Evolutionary conservation across 92 coral and sea anemone species (phyloP).

Genomic region (Palythoa caribaeorum): DNA sequence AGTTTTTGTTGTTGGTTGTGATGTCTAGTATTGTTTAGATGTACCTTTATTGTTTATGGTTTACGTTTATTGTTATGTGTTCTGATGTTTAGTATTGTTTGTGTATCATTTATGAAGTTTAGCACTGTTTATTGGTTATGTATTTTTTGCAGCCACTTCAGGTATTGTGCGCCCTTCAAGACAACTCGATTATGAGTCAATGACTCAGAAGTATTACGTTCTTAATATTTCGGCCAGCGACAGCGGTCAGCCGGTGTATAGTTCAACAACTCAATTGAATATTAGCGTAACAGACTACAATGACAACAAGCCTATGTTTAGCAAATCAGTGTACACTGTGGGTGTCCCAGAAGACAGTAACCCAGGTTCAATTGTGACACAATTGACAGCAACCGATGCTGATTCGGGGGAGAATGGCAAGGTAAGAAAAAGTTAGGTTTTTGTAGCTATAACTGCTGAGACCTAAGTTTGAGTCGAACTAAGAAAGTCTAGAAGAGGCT

Average conservation of each 20-base stretch:
- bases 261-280: constrained; percentile 71
- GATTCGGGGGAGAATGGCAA: constrained; percentile 79
- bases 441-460: background rate
- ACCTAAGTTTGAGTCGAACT: no score
- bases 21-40: no score
- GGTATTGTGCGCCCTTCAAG: constrained; percentile 96
- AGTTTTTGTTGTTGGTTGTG: no score
- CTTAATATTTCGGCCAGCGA: constrained; percentile 91
- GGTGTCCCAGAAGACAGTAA: constrained; percentile 75
- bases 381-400: constrained; percentile 73
- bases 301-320: constrained; percentile 87
- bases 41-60: no score
- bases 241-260: constrained; percentile 72
- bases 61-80: no score
- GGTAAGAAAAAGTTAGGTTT: constrained; percentile 62
- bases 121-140: background rate
- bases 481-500: no score
- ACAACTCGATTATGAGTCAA: constrained; percentile 87
- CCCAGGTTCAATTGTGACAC: constrained; percentile 59
- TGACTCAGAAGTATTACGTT: constrained; percentile 75
- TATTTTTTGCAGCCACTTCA: constrained; percentile 72
- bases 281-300: constrained; percentile 90
- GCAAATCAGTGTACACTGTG: constrained; percentile 61
- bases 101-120: no score
- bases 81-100: no score